A percentile compares a stretch with the other conserved stretches of the same genome.
Evolutionary conservation across 2,113 vertebrate species (phyloP).

Genomic region (Propithecus coquereli): DNA sequence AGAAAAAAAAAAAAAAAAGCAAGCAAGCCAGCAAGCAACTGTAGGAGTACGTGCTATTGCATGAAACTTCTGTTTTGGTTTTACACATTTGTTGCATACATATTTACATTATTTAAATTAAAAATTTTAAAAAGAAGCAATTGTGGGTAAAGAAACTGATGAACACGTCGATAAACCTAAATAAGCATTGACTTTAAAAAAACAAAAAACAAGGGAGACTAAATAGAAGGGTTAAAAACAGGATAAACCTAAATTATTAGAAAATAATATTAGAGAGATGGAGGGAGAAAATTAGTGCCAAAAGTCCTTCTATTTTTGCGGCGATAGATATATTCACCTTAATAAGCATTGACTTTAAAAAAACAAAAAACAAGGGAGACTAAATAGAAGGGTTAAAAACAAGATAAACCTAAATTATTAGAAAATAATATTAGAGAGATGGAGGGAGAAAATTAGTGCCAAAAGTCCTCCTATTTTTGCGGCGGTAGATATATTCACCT

Average conservation of each 20-base stretch:
- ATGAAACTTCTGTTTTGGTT: neutral
- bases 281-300: neutral
- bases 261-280: neutral
- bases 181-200: neutral
- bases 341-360: neutral
- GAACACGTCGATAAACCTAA: neutral
- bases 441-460: neutral
- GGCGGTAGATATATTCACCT: neutral
- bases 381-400: neutral
- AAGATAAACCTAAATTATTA: neutral
- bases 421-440: neutral
- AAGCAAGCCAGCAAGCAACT: neutral
- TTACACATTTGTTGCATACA: neutral
- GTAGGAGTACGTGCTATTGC: neutral
- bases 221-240: neutral
- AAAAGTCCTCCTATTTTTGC: neutral
- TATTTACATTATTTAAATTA: neutral
- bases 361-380: neutral
- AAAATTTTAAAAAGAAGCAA: neutral
- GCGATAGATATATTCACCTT: too few species aligned
- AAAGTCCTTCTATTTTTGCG: neutral
- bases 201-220: neutral
- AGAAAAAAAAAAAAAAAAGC: too few species aligned
- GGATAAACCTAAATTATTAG: neutral
- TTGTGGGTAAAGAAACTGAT: neutral